Evolutionary conservation across 2,797 vertebrate species (phyloP).

Genomic region (Manis pentadactyla): DNA sequence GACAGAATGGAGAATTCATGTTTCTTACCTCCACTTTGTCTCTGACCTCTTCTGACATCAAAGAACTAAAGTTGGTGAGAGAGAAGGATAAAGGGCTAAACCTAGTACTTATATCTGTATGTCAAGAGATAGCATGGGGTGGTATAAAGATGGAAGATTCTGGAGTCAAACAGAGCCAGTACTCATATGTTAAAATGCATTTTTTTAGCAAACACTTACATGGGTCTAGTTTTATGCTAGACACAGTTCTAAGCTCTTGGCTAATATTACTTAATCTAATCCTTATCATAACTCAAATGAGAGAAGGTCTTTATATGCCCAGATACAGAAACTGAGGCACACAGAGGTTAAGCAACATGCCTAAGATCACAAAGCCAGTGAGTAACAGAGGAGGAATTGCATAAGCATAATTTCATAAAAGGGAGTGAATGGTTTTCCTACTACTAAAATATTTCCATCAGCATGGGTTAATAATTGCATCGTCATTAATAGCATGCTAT

Average conservation of each 20-base stretch:
- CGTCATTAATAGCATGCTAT: background rate
- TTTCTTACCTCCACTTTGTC: background rate
- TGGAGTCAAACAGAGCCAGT: background rate
- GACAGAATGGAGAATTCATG: background rate
- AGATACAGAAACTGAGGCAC: background rate
- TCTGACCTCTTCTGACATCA: background rate
- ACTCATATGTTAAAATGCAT: background rate
- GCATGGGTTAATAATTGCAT: background rate
- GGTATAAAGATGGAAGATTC: background rate
- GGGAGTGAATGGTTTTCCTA: background rate
- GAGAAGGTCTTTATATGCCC: background rate
- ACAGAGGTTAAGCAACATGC: background rate
- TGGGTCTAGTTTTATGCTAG: background rate
- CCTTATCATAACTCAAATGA: background rate
- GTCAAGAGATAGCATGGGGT: background rate
- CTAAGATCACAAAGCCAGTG: background rate
- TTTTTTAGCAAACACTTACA: background rate
- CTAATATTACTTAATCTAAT: background rate
- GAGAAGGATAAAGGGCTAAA: background rate
- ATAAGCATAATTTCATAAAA: background rate
- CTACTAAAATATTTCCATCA: background rate
- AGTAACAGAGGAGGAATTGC: background rate
- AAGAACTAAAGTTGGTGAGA: background rate
- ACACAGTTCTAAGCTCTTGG: background rate
- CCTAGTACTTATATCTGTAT: fast-evolving